Conservation (phyloP, 2,888 invertebrate species). For the Baronia brevicornis region DNA sequence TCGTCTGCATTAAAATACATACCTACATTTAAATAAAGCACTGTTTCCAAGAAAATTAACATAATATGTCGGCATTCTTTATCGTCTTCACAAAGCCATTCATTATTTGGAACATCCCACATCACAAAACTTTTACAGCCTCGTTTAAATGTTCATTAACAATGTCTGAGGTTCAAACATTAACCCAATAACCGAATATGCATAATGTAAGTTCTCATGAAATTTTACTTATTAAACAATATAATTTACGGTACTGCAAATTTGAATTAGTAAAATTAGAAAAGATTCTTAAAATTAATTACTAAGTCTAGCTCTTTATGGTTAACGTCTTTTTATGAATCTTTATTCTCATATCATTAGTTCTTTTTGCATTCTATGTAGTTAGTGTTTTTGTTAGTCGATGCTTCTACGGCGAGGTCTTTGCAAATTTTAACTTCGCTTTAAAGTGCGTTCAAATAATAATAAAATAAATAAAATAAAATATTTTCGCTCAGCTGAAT, state of each 20-base stretch:
- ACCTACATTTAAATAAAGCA: too few relatives aligned
- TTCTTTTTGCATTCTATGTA: slow-evolving; percentile 13
- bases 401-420: too few relatives aligned
- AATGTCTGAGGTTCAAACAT: slow-evolving; percentile 14
- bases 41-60: too few relatives aligned
- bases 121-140: slow-evolving; percentile 18
- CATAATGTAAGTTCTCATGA: slow-evolving; percentile 23
- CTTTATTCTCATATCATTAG: too few relatives aligned
- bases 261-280: slow-evolving; percentile 22
- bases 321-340: slow-evolving; percentile 6
- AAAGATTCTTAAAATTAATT: slow-evolving; percentile 17
- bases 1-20: too few relatives aligned
- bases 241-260: slow-evolving; percentile 19
- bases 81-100: slow-evolving; percentile 2
- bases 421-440: too few relatives aligned
- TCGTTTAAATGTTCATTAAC: slow-evolving; percentile 10
- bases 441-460: too few relatives aligned
- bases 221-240: slow-evolving; percentile 18
- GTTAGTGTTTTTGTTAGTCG: too few relatives aligned
- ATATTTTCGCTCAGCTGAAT: too few relatives aligned
- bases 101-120: slow-evolving; percentile 16
- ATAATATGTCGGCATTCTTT: too few relatives aligned
- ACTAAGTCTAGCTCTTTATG: too few relatives aligned
- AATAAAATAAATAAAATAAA: too few relatives aligned
- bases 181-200: slow-evolving; percentile 23